A percentile compares a stretch with the other conserved stretches of the same genome.
Conservation (phyloP, 2,113 vertebrate species). For the Alaudala cheleensis region DNA sequence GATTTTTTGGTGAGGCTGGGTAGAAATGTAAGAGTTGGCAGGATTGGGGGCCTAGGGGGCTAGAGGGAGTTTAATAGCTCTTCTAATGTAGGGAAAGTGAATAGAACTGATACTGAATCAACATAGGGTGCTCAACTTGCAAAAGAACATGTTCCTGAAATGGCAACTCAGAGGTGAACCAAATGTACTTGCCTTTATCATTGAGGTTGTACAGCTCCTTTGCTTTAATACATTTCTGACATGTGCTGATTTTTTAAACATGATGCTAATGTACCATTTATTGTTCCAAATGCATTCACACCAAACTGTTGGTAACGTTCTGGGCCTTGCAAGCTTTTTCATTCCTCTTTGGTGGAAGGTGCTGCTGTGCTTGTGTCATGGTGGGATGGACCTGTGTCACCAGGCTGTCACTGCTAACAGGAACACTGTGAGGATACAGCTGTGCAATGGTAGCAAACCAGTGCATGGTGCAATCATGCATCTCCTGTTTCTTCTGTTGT, state of each 20-base stretch:
- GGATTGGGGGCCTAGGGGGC: neutral
- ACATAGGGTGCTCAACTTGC: neutral
- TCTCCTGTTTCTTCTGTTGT: neutral
- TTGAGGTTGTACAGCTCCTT: neutral
- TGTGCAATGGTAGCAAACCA: neutral
- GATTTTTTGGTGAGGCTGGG: neutral
- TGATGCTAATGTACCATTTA: neutral
- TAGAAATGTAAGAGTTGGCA: neutral
- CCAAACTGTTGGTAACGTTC: neutral
- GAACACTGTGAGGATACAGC: neutral
- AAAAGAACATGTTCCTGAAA: neutral
- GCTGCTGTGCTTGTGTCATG: neutral
- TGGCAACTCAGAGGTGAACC: neutral
- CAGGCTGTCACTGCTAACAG: neutral
- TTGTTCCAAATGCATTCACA: slow-evolving; percentile 26
- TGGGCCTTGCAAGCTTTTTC: neutral
- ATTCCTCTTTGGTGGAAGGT: neutral
- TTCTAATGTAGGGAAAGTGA: neutral
- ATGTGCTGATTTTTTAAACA: neutral
- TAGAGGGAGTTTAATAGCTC: neutral
- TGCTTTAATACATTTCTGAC: slow-evolving; percentile 36
- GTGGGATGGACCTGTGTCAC: neutral
- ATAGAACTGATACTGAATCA: neutral
- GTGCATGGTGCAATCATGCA: neutral
- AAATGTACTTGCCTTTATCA: neutral